Percentiles rank a stretch among this genome's conserved stretches.
Conservation (phyloP, 2,113 vertebrate genomes). For the Corythornis madagascariensis region DNA sequence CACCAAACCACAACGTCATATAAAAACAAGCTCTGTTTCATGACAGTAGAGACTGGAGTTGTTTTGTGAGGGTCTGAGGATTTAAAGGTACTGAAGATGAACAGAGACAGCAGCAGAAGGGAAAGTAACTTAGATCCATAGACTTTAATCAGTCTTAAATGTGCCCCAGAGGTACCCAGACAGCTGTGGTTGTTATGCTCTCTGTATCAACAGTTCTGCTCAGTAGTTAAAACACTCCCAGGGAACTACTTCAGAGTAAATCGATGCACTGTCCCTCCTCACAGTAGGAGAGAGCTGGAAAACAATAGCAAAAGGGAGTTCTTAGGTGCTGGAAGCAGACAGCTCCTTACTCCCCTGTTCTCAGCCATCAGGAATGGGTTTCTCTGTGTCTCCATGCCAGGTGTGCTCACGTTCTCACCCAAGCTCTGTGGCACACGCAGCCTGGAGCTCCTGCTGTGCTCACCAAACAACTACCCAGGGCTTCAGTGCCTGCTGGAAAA, state of each 20-base stretch:
- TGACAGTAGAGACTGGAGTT: background rate
- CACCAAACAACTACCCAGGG: background rate
- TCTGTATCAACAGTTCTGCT: background rate
- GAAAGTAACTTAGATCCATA: background rate
- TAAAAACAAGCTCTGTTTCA: background rate
- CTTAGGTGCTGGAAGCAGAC: background rate
- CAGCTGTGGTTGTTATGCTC: background rate
- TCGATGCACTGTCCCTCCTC: background rate
- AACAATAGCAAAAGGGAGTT: background rate
- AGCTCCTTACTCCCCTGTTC: background rate
- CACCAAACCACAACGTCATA: rapidly evolving
- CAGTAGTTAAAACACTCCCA: background rate
- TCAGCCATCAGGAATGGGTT: too few relatives aligned
- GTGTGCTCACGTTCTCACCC: background rate
- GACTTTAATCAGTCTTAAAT: background rate
- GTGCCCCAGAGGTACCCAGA: background rate
- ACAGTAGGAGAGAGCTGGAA: background rate
- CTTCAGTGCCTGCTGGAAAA: background rate
- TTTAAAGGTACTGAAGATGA: background rate
- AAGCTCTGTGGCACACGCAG: rapidly evolving
- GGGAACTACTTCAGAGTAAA: background rate
- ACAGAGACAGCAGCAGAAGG: background rate
- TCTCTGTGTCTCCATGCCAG: background rate
- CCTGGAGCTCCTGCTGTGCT: background rate
- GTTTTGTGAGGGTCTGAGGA: background rate